phyloP scores from a whole-genome alignment of 2,888 invertebrate species.

The Eilema sororculum region DNA sequence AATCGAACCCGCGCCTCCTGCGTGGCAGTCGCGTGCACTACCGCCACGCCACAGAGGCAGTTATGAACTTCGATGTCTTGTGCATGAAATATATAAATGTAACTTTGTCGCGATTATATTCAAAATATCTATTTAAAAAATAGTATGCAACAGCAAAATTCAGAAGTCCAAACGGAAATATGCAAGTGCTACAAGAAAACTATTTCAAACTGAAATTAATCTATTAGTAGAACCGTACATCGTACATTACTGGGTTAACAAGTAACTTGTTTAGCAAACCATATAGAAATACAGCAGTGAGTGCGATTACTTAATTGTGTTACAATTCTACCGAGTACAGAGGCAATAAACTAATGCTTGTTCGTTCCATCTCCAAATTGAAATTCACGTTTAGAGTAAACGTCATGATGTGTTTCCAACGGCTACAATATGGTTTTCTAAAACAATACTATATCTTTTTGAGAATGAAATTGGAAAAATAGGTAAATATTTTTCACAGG shows the following conservation, averaged over 20 bases:
- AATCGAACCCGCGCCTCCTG: no score
- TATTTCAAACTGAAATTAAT: background rate
- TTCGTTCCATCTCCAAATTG: slow-evolving; percentile 56
- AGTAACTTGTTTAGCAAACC: slow-evolving; percentile 36
- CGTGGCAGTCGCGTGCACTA: no score
- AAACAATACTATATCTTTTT: no score
- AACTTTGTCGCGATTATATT: no score
- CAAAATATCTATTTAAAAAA: background rate
- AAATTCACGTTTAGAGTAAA: slow-evolving; percentile 56
- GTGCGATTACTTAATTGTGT: slow-evolving; percentile 51
- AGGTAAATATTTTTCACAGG: background rate
- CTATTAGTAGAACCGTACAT: slow-evolving; percentile 26
- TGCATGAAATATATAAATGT: no score
- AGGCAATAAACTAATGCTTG: slow-evolving; percentile 59
- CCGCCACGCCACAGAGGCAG: no score
- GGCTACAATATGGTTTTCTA: slow-evolving; percentile 16
- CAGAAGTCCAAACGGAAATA: background rate
- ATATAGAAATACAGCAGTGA: slow-evolving; percentile 35
- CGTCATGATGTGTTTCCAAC: slow-evolving; percentile 45
- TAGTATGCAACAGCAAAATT: background rate
- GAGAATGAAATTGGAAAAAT: no score
- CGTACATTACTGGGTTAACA: slow-evolving; percentile 22
- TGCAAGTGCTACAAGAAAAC: background rate
- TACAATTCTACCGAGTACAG: slow-evolving; percentile 48
- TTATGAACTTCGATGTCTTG: no score